These are phyloP conservation scores for Meta bourneti DNA, from an alignment of 2,888 invertebrate species.

Conservation along the genomic window DNA sequence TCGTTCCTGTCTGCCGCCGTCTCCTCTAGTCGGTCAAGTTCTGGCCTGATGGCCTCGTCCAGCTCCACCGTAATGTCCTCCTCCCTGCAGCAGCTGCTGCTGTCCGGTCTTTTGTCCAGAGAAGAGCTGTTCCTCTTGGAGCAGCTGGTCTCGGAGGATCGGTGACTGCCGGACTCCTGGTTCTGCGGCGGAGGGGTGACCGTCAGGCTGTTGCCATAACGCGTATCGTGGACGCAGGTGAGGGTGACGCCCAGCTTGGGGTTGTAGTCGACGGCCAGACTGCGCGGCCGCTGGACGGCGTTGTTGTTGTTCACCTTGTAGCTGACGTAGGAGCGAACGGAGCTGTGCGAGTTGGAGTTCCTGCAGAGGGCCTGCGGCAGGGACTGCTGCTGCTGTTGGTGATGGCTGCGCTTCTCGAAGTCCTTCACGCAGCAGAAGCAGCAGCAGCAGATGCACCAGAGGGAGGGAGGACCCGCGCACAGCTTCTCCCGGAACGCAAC, in stretches of 20 bases:
- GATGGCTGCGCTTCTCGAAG: slow-evolving; percentile 69
- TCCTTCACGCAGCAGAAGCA: slow-evolving; percentile 74
- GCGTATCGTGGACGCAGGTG: slow-evolving; percentile 27
- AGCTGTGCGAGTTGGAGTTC: slow-evolving; percentile 75
- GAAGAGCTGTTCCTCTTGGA: slow-evolving; percentile 6
- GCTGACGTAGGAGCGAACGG: slow-evolving; percentile 68
- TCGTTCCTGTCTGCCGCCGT: slow-evolving; percentile 24
- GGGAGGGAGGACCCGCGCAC: slow-evolving; percentile 63
- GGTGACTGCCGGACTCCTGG: slow-evolving; percentile 38
- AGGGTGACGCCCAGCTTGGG: slow-evolving; percentile 59
- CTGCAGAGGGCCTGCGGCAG: slow-evolving; percentile 52
- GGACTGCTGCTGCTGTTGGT: slow-evolving; percentile 24
- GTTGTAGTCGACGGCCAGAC: slow-evolving; percentile 50
- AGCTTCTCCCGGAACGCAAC: slow-evolving; percentile 78
- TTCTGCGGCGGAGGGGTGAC: slow-evolving; percentile 50
- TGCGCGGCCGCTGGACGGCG: slow-evolving; percentile 35
- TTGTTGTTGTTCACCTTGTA: slow-evolving; percentile 66
- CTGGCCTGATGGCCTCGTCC: slow-evolving; percentile 63
- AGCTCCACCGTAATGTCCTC: slow-evolving; percentile 29
- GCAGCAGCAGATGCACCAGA: slow-evolving; percentile 76
- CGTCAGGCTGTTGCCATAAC: slow-evolving; percentile 51
- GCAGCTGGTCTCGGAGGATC: slow-evolving; percentile 30
- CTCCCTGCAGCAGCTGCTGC: background rate
- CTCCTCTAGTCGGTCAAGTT: slow-evolving; percentile 59
- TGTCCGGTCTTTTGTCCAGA: background rate